Base-by-base conservation (phyloP, 2,113 vertebrate genomes). In the Triplophysa siluroides region DNA sequence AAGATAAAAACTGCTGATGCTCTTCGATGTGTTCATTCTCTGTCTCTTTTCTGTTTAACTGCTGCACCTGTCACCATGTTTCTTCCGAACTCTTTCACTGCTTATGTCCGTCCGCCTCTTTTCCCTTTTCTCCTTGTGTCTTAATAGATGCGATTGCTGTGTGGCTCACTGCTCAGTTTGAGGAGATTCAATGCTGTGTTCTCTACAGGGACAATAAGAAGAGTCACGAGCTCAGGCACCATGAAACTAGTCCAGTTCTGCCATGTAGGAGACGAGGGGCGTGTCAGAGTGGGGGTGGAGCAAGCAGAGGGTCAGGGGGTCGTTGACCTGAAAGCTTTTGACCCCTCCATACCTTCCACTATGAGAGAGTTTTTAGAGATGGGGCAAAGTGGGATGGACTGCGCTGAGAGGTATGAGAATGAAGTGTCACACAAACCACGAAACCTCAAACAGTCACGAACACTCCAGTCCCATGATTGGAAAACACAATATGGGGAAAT, bases 201-300 rank as follows among this genome's bases (percentile, higher is more conserved):
- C 43, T 69, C 52, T 3, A 2, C 23, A 64, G 69, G 70, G 4
- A 43, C 18, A 9, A 84, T 79, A 61, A 78, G 72, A 13, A 78
- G 88, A 56, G 71, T 61, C 11, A 0, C 92, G 38, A 87, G 85
- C 1, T 77, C 88, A 8, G 87, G 82, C 33, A 85, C 83, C 0
- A 95, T 98, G 95, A 93, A 95, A 33, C 86, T 98, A 82, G 90
- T 96, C 60, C 96, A 98, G 91, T 98, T 98, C 86, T 87, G 85
- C 72, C 83, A 83, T 14, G 80, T 41, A 19, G 80, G 75, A 2
- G 89, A 87, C 0, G 86, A 87, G 47, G 90, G 86, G 0, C 63
- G 29, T 11, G n/a, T 91, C 61, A 79, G 91, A 76, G 89, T 98
- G 43, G 97, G 97, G 6, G 90, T 97, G 88, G 95, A 98, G 87